These are phyloP conservation scores for Xylota sylvarum DNA, from an alignment of 2,888 invertebrate species.

Conservation along the genomic window DNA sequence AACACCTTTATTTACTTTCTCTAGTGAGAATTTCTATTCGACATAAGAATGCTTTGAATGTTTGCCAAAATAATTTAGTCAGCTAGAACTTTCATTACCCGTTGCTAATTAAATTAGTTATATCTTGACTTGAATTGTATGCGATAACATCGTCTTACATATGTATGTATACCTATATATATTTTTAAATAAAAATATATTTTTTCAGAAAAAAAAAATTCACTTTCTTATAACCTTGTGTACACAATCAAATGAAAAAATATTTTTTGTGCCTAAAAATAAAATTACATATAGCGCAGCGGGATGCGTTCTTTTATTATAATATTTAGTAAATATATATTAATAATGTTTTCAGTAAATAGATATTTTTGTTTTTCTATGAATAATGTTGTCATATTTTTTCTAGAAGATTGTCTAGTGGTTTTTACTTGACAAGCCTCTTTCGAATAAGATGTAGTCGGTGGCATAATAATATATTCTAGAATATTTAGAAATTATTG, in stretches of 20 bases:
- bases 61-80: conserved; percentile 56
- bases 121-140: background rate
- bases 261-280: conserved; percentile 18
- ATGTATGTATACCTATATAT: background rate
- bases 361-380: background rate
- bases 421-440: background rate
- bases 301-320: conserved; percentile 10
- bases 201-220: conserved; percentile 1
- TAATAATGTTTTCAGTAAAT: background rate
- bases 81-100: conserved; percentile 47
- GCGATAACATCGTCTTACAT: background rate
- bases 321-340: conserved; percentile 1
- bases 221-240: conserved; percentile 46
- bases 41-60: conserved; percentile 42
- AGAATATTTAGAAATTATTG: background rate
- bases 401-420: background rate
- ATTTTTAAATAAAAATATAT: conserved; percentile 1
- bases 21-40: conserved; percentile 26
- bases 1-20: conserved; percentile 58
- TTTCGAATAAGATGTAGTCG: background rate
- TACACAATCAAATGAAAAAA: background rate
- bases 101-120: conserved; percentile 35
- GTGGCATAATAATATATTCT: background rate
- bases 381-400: background rate
- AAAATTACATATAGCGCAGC: conserved; percentile 9